Evolutionary conservation across 2,888 invertebrate genomes (phyloP).

Genomic region (Drosophila macrothrix): DNA sequence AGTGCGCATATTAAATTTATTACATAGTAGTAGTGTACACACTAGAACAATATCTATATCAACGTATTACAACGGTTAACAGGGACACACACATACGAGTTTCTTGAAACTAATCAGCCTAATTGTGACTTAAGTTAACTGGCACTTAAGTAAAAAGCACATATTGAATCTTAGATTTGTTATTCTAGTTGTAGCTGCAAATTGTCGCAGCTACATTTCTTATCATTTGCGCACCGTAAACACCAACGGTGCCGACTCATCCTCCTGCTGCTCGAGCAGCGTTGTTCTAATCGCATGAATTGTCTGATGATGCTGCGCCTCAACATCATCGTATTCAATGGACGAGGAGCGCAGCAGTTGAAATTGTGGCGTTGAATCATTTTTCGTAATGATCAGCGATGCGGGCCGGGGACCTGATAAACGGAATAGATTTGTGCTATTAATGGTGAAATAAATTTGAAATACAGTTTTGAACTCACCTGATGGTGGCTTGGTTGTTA

Average conservation of each 20-base stretch:
- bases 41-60: conserved; percentile 48
- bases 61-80: conserved; percentile 44
- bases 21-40: conserved; percentile 44
- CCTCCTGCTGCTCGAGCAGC: conserved; percentile 82
- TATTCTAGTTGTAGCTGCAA: conserved; percentile 18
- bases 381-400: conserved; percentile 83
- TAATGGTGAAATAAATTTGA: neutral
- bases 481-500: conserved; percentile 75
- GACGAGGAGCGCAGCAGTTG: conserved; percentile 84
- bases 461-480: conserved; percentile 59
- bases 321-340: conserved; percentile 84
- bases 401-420: conserved; percentile 83
- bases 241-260: conserved; percentile 84
- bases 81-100: conserved; percentile 41
- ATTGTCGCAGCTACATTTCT: conserved; percentile 29
- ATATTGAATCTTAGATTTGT: conserved; percentile 43
- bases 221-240: conserved; percentile 83
- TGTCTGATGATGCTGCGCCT: conserved; percentile 78
- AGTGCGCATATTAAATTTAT: conserved; percentile 59
- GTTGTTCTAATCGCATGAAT: conserved; percentile 61
- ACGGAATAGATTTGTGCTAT: neutral
- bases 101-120: conserved; percentile 51
- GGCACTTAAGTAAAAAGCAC: conserved; percentile 64
- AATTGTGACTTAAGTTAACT: conserved; percentile 59
- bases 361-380: conserved; percentile 82